A percentile compares a stretch with the other conserved stretches of the same genome.
These are phyloP conservation scores for Salvelinus fontinalis DNA, from an alignment of 2,113 vertebrate genomes.

Conservation along the genomic window DNA sequence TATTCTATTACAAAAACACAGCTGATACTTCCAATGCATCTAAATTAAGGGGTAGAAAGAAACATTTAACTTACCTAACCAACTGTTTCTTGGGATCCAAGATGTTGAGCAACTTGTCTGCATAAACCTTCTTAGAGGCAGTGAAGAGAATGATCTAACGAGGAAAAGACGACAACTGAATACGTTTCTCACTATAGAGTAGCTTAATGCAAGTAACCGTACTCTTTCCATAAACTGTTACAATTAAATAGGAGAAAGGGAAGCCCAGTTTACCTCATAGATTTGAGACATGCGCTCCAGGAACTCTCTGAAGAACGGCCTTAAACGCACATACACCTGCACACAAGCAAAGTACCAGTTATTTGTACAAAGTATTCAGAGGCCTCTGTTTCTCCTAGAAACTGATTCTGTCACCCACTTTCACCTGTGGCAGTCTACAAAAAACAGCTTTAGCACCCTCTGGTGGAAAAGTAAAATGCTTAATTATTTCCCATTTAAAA, in stretches of 20 bases:
- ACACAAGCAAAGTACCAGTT: conserved; percentile 27
- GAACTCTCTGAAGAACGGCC: conserved; percentile 98
- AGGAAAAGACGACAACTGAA: background rate
- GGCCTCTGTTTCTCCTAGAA: no score
- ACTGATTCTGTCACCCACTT: background rate
- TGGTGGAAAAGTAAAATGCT: conserved; percentile 32
- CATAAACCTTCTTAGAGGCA: conserved; percentile 99
- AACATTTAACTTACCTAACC: conserved; percentile 82
- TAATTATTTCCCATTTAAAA: no score
- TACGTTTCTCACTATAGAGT: background rate
- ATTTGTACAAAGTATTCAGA: no score
- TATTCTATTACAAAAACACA: conserved; percentile 14
- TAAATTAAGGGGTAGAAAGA: background rate
- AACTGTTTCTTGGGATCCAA: conserved; percentile 98
- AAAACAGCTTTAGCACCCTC: conserved; percentile 31
- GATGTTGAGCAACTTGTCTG: conserved; percentile 98
- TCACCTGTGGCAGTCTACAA: background rate
- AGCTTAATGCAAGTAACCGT: background rate
- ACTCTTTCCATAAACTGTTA: no score
- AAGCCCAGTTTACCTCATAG: conserved; percentile 85
- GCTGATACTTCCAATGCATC: background rate
- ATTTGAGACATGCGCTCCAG: conserved; percentile 99
- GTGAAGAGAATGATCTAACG: conserved; percentile 97
- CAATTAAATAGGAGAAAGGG: background rate
- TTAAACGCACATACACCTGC: conserved; percentile 95